Base-by-base conservation (phyloP, 2,113 vertebrate genomes). In the Mesembrinibis cayennensis region DNA sequence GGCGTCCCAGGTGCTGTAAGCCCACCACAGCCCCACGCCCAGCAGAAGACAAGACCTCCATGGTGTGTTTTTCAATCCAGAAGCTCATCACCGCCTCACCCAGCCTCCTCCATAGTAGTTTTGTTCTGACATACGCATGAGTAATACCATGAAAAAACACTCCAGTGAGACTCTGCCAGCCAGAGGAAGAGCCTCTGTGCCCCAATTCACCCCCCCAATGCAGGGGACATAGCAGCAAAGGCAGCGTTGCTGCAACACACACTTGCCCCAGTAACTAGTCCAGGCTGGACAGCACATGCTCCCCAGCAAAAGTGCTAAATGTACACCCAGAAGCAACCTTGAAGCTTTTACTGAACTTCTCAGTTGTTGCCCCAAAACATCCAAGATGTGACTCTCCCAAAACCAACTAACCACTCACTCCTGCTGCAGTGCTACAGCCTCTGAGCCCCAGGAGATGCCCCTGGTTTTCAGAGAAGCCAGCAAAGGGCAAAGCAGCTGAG, bases 401-500 rank as follows among this genome's bases (percentile, higher is more conserved):
- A 78, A 78, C 72, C 65, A 10, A 70, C 56, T 11, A 21, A 19
- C 52, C 32, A 12, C 73, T 90, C 61, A 9, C 62, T 84, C 58
- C 89, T 80, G 49, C 81, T 89, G 76, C 38, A 4, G 44, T 9
- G 1, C 55, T 6, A 0, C 0, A 3, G 73, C 84, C 80, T 16
- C 52, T 2, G 44, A 78, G 82, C 63, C 90, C 62, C 87, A 30
- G 73, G 93, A 94, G 93, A 91, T 66, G 89, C 77, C 87, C 92
- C 59, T 26, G 38, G 81, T 61, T 87, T 96, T 3, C 67, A 56
- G 78, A 77, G 84, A 23, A 86, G 74, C 58, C 82, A 90, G 71
- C 5, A 80, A 70, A 79, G 58, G 42, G 38, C 84, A 82, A 62
- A 96, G 78, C 36, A 91, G 87, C 87, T 93, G 95, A 95, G 78